A percentile compares a stretch with the other conserved stretches of the same genome.
Evolutionary conservation across 2,888 invertebrate genomes (phyloP).

Genomic region (Leptinotarsa juncta): DNA sequence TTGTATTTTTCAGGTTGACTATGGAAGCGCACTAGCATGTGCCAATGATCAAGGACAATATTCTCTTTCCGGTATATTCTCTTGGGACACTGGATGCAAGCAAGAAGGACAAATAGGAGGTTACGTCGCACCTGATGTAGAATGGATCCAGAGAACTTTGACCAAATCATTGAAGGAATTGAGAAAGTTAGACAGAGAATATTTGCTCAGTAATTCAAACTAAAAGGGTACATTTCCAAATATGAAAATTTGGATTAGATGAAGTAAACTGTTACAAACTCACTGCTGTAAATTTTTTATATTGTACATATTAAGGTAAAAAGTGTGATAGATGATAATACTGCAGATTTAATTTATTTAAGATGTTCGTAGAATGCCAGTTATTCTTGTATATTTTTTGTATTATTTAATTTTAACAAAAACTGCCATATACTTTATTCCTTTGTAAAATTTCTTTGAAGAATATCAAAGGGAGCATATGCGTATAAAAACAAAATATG

Average conservation of each 20-base stretch:
- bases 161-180: conserved; percentile 62
- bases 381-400: conserved; percentile 38
- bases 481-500: background rate
- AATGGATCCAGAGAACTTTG: conserved; percentile 65
- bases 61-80: conserved; percentile 80
- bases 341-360: conserved; percentile 43
- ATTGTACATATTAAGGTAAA: conserved; percentile 43
- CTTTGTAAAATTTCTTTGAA: conserved; percentile 28
- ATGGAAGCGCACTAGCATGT: conserved; percentile 86
- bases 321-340: conserved; percentile 43
- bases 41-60: conserved; percentile 76
- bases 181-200: conserved; percentile 57
- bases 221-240: conserved; percentile 18
- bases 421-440: conserved; percentile 40
- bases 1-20: conserved; percentile 68
- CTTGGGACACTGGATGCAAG: conserved; percentile 79
- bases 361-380: conserved; percentile 42
- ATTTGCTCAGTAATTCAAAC: conserved; percentile 40
- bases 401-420: conserved; percentile 41
- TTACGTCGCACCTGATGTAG: conserved; percentile 64
- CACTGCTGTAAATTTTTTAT: conserved; percentile 36
- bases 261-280: conserved; percentile 15
- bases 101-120: conserved; percentile 65
- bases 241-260: conserved; percentile 2
- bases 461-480: conserved; percentile 4